Percentiles rank a stretch among this genome's conserved stretches.
Conservation (phyloP, 2,113 vertebrate species). For the Phoxinus phoxinus region DNA sequence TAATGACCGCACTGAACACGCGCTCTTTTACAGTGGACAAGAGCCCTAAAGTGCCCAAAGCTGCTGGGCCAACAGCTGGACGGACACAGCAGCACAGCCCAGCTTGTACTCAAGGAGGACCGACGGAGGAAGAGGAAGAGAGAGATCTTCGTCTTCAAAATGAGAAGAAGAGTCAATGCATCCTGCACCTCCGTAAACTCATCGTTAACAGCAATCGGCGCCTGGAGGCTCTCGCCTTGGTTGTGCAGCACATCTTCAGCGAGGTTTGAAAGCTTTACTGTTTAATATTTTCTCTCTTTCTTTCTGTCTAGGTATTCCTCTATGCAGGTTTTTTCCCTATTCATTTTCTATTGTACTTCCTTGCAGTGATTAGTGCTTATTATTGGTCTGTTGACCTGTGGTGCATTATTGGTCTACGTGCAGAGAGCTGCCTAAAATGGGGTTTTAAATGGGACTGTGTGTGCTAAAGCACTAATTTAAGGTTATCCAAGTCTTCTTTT, state of each 20-base stretch:
- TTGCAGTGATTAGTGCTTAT: not conserved
- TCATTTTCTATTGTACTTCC: not conserved
- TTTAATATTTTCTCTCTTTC: not conserved
- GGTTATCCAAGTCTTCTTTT: not conserved
- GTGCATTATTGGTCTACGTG: not conserved
- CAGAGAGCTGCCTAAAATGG: not conserved
- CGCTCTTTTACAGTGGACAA: slow-evolving; percentile 58
- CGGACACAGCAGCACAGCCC: not conserved
- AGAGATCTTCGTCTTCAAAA: slow-evolving; percentile 44
- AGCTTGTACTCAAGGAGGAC: not conserved
- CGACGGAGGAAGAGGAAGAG: slow-evolving; percentile 42
- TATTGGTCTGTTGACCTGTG: not conserved
- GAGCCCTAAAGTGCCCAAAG: slow-evolving; percentile 33
- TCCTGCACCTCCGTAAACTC: slow-evolving; percentile 55
- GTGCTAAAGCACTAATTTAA: not conserved
- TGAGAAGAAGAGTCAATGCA: slow-evolving; percentile 51
- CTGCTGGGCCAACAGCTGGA: not conserved
- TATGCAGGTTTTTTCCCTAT: not conserved
- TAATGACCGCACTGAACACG: slow-evolving; percentile 15
- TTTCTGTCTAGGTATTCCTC: not conserved
- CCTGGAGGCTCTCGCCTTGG: slow-evolving; percentile 58
- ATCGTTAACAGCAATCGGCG: slow-evolving; percentile 51
- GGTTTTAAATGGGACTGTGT: not conserved
- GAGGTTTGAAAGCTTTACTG: slow-evolving; percentile 37
- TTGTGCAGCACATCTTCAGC: slow-evolving; percentile 57